Conservation (phyloP, 2,797 vertebrate genomes). For the Artibeus lituratus region DNA sequence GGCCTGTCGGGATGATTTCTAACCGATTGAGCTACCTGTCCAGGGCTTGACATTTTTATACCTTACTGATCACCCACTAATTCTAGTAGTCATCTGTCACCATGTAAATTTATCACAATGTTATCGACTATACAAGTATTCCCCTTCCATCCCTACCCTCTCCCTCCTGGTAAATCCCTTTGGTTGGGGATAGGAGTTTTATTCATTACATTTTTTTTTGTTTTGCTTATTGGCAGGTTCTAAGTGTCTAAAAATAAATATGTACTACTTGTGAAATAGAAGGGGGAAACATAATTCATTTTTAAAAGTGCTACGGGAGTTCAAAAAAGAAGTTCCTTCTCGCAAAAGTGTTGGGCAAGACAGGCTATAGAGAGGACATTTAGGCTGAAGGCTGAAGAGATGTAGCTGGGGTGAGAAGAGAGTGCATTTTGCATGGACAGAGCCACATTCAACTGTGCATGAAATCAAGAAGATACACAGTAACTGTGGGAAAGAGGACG, state of each 20-base stretch:
- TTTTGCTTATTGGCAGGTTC: background rate
- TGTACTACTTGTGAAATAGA: background rate
- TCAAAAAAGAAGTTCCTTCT: background rate
- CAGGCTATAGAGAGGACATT: background rate
- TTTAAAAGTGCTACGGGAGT: background rate
- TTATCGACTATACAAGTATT: background rate
- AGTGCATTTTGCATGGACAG: background rate
- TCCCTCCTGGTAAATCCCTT: background rate
- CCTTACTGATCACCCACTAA: background rate
- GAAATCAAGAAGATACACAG: background rate
- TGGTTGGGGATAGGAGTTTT: background rate
- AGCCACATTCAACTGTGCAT: background rate
- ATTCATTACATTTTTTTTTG: background rate
- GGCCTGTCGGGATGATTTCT: background rate
- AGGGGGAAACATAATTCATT: background rate
- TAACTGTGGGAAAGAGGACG: background rate
- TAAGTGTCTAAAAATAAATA: constrained; percentile 15
- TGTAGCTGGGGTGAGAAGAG: background rate
- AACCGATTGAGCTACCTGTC: background rate
- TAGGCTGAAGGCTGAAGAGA: background rate
- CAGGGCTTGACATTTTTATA: background rate
- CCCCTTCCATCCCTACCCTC: background rate
- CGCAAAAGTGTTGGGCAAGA: background rate
- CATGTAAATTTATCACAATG: background rate
- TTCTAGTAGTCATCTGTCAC: background rate